Evolutionary conservation across 2,888 invertebrate genomes (phyloP), one percentile per base, ranked within the genome.

Genomic region (Exocentrus adspersus): DNA sequence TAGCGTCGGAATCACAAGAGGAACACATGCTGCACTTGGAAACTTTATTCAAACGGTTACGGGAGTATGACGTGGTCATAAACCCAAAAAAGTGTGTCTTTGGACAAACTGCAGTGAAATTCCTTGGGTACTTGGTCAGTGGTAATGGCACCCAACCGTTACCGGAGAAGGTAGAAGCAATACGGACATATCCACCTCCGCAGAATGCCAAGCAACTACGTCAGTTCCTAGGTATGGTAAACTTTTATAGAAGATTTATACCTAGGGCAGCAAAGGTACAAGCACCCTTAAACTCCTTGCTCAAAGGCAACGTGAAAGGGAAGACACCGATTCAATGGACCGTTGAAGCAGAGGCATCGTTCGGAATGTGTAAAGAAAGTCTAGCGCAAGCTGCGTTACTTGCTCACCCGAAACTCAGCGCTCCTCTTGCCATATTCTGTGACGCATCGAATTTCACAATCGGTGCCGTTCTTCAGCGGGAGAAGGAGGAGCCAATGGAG

Each of bases 41-140:
- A 0, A 56, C 67, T 1, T 5, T 28, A 28, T 1, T 1, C 9
- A 9, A 5, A 9, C 1, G 6, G 6, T 28, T 7, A 28, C 5
- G 28, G 9, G 9, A 1, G n/a, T 28, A 1, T 28, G 28, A 9
- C 6, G 9, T 28, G 9, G 9, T 28, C 0, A 69, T 81, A 0
- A 81, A 81, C 64, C 41, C 70, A 0, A 28, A 61, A 0, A 81
- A 82, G 65, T 80, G 79, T 51, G 57, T 59, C 3, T 78, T 80
- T 59, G 75, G 74, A 0, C 17, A 24, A n/a, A 3, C 12, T 0
- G 46, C 71, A 32, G 51, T 79, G 0, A 51, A 52, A 1, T 80
- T 78, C 53, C 57, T 80, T 0, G 77, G 78, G 0, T 72, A 76
- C 54, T 0, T 6, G 0, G 69, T 80, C 0, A 62, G 68, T 5